Evolutionary conservation across 2,888 invertebrate genomes (phyloP), one percentile per base, ranked within the genome.

Genomic region (Panopea generosa): DNA sequence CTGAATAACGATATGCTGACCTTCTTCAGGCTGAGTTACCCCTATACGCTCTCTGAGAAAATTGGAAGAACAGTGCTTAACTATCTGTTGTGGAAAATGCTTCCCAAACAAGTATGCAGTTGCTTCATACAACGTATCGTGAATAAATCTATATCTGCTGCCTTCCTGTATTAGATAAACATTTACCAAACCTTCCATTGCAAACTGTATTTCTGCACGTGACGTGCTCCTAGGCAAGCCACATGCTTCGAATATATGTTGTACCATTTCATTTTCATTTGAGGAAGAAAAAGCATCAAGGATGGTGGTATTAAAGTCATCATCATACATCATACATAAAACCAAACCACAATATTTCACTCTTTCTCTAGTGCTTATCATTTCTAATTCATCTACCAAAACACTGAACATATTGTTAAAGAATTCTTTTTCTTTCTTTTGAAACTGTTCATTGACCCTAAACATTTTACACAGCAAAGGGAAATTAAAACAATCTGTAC

Each of bases 381-480:
- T 11, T 2, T 33, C 38, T 33, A 56, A 38, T 4, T 56, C 20
- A 14, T 24, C 11, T 4, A 56, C 38, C 11, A 38, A 9, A n/a
- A 14, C 20, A 14, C 22, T 22, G 40, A 56, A 38, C 7, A 38
- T n/a, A 20, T 56, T 22, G 20, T 20, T 33, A 38, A 56, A 56
- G 38, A 56, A 56, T 18, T 33, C 11, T 38, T 56, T 56, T n/a
- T 38, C 56, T 38, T 56, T 38, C 38, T 56, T 56, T 14, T 38
- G 56, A 56, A 56, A 56, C 22, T 20, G 29, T 56, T n/a, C 26
- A 56, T 56, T 56, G 6, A 29, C 29, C 20, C 56, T 18, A 38
- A 38, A 56, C 38, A 56, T 29, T 38, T 33, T 56, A 20, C 56
- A 56, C 6, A 56, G 38, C 1, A 56, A 38, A 22, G 56, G 56